Conservation (phyloP, 2,797 vertebrate species). For the Remorina albescens region DNA sequence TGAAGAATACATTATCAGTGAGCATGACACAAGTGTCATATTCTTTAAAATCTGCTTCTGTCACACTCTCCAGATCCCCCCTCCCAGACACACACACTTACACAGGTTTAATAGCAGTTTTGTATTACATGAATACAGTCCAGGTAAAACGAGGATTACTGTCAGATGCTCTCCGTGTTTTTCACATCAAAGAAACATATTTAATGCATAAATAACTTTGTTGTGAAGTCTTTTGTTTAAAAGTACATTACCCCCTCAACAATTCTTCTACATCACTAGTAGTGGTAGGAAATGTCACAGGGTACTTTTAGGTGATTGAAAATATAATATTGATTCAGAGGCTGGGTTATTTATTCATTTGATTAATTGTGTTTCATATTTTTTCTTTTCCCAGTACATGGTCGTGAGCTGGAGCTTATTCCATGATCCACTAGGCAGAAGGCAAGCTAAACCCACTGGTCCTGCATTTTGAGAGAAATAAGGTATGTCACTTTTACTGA, state of each 20-base stretch:
- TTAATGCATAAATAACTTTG: constrained; percentile 14
- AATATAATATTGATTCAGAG: not conserved
- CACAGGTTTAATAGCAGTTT: too few relatives aligned
- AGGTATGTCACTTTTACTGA: not conserved
- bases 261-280: not conserved
- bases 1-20: constrained; percentile 9
- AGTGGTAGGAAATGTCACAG: not conserved
- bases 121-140: constrained; percentile 17
- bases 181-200: constrained; percentile 11
- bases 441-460: not conserved
- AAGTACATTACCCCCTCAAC: not conserved
- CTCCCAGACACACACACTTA: too few relatives aligned
- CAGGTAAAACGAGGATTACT: constrained; percentile 19
- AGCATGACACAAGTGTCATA: not conserved
- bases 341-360: constrained; percentile 2
- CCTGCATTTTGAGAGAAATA: constrained; percentile 1
- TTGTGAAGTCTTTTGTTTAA: too few relatives aligned
- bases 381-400: constrained; percentile 1
- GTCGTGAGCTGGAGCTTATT: constrained; percentile 6
- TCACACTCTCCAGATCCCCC: not conserved
- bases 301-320: not conserved
- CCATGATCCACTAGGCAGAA: constrained; percentile 9
- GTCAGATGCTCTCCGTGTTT: constrained; percentile 18
- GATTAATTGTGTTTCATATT: not conserved
- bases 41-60: constrained; percentile 4